These are phyloP conservation scores for Anhinga rufa DNA, from an alignment of 2,113 vertebrate species.

Conservation along the genomic window DNA sequence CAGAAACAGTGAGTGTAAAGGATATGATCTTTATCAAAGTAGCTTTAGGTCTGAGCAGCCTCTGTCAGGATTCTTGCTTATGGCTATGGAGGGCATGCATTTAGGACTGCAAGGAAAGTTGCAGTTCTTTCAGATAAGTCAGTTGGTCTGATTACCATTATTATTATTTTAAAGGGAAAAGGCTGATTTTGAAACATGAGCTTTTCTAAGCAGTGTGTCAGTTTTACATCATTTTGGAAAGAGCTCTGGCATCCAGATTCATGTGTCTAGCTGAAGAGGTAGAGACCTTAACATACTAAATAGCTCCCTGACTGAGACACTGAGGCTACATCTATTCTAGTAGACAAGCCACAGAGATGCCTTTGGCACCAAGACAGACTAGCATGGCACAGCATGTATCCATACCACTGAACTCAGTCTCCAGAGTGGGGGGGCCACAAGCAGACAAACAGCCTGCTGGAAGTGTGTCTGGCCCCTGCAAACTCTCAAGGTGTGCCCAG, in stretches of 20 bases:
- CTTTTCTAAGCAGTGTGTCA: not conserved
- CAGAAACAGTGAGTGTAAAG: not conserved
- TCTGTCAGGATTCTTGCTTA: not conserved
- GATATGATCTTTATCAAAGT: not conserved
- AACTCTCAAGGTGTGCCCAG: not conserved
- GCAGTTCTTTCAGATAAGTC: not conserved
- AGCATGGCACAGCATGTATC: not conserved
- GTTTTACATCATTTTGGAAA: not conserved
- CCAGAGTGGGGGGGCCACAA: not conserved
- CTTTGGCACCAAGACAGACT: not conserved
- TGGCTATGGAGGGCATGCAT: not conserved
- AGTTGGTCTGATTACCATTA: not conserved
- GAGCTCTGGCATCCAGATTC: not conserved
- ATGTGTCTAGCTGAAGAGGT: not conserved
- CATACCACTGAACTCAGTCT: not conserved
- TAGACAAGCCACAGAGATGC: not conserved
- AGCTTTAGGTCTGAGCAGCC: not conserved
- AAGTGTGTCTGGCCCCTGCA: not conserved
- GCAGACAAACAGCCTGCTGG: not conserved
- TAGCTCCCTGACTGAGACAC: not conserved
- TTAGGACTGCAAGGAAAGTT: not conserved
- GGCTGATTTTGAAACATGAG: not conserved
- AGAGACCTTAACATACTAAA: not conserved
- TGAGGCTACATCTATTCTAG: not conserved
- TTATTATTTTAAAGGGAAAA: not conserved